A percentile compares a stretch with the other conserved stretches of the same genome.
Conservation (phyloP, 1,140 invertebrate genomes). For the Heliconius hewitsoni region DNA sequence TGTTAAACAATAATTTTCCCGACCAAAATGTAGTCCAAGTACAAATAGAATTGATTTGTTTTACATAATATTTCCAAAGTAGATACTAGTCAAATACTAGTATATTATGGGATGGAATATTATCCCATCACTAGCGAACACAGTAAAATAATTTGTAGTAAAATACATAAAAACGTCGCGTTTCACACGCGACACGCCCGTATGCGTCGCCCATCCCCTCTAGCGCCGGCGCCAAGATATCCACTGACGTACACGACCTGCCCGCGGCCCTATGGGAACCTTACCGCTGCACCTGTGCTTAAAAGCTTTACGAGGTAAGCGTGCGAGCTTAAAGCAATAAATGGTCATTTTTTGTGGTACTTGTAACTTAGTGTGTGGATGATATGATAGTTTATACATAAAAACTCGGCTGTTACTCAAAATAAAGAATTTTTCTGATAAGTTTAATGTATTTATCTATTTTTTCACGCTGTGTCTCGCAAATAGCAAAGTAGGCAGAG, state of each 20-base stretch:
- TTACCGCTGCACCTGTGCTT: slow-evolving; percentile 59
- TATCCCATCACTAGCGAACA: no score
- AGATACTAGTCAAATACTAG: no score
- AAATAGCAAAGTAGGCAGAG: no score
- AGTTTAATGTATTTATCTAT: no score
- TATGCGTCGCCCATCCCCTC: slow-evolving; percentile 47
- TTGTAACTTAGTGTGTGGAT: slow-evolving; percentile 21
- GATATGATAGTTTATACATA: slow-evolving; percentile 1
- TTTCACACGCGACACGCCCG: slow-evolving; percentile 44
- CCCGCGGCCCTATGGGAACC: slow-evolving; percentile 50
- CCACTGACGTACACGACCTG: slow-evolving; percentile 60
- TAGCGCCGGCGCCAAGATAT: slow-evolving; percentile 72
- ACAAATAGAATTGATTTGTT: no score
- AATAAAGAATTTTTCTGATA: no score
- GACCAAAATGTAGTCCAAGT: no score
- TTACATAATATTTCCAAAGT: no score
- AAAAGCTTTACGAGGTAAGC: slow-evolving; percentile 62
- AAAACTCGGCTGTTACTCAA: not conserved
- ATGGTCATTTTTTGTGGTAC: slow-evolving; percentile 23
- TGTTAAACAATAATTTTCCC: no score
- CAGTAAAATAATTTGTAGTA: no score
- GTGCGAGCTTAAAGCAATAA: slow-evolving; percentile 28
- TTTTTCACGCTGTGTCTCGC: no score
- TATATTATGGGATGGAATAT: no score
- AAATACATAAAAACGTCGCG: slow-evolving; percentile 20